These are phyloP conservation scores for Arctocebus calabarensis DNA, from an alignment of 2,797 vertebrate genomes.

Conservation along the genomic window DNA sequence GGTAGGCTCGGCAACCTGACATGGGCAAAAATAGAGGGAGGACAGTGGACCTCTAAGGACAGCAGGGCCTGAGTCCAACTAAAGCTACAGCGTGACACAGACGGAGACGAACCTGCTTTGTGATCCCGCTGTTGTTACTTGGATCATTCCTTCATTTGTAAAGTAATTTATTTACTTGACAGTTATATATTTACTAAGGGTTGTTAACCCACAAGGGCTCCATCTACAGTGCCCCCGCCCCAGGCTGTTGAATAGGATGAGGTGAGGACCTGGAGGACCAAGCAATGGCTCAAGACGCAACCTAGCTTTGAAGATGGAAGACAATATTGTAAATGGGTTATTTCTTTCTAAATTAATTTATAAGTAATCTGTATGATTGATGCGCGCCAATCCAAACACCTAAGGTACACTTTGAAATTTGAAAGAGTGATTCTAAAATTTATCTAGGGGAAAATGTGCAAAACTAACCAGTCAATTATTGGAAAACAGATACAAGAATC, in stretches of 20 bases:
- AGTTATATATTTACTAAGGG: neutral
- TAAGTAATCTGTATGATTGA: neutral
- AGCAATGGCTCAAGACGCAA: neutral
- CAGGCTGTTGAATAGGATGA: fast-evolving
- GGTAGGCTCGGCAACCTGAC: neutral
- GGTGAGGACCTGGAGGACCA: neutral
- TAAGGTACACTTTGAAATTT: neutral
- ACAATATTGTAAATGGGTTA: no score
- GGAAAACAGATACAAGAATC: neutral
- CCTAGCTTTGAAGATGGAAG: neutral
- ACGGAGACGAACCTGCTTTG: fast-evolving
- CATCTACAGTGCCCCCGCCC: fast-evolving
- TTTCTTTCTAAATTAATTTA: neutral
- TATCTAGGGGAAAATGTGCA: neutral
- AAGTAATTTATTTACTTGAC: neutral
- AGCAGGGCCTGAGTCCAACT: no score
- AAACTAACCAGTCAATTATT: neutral
- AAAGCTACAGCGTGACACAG: fast-evolving
- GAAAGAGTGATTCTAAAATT: neutral
- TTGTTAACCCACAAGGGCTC: neutral
- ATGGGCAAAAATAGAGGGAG: neutral
- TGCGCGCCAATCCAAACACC: neutral
- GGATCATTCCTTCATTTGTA: neutral
- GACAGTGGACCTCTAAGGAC: neutral
- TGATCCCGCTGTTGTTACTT: neutral